Base-by-base conservation (phyloP, 2,113 vertebrate species). In the human region DNA sequence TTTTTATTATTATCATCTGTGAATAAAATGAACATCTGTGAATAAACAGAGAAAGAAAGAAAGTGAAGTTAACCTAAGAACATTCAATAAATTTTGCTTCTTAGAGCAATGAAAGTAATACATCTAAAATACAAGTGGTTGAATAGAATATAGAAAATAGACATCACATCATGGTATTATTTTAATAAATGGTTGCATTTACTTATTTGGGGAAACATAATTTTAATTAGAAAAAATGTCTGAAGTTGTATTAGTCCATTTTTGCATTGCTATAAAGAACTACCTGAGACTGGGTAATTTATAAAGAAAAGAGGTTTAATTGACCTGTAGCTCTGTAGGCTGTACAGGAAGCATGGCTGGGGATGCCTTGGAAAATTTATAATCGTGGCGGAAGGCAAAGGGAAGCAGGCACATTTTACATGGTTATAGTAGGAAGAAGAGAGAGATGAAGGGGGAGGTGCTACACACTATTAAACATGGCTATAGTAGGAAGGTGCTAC, bases 201-300 rank as follows among this genome's bases (percentile, higher is more conserved):
- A 22, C 38, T 73, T 73, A 50, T 75, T 89, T 78, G 38, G 27
- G 48, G 93, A 87, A 97, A 81, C 73, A 14, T 38, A 30, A 86
- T 73, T 92, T 95, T 88, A 93, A 90, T 90, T 82, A 80, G 32
- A 13, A 93, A 96, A 61, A 25, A 32, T 64, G 61, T 55, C 30
- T 66, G 48, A 72, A 35, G 40, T 45, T 35, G 32, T n/a, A 81
- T 30, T 64, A 64, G 11, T 64, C 61, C 61, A 64, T 64, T 64
- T 30, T 64, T 64, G 61, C 12, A 30, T 64, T 30, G 61, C 12
- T 6, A 64, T 64, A 64, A 64, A 64, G 2, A 30, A 64, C 61
- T 64, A 64, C 61, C 27, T 4, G 2, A 64, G 27, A 64, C 27
- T 64, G 61, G 27, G 5, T 64, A 64, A 64, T 64, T 64, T 64